These are phyloP conservation scores for Actinia tenebrosa DNA, from an alignment of 64 coral and sea anemone genomes.

Conservation along the genomic window DNA sequence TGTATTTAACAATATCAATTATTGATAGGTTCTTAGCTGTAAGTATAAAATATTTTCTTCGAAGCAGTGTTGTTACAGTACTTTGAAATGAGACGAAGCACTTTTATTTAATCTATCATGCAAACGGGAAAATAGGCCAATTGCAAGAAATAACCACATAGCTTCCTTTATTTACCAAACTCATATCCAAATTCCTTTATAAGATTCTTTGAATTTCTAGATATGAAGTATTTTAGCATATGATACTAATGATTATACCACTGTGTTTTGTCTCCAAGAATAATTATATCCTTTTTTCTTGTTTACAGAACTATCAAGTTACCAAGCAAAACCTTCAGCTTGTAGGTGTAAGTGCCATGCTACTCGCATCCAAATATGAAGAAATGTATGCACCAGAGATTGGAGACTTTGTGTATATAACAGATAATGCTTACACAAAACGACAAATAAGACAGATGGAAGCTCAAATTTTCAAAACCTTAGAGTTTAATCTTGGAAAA, in stretches of 20 bases:
- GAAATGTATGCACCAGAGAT: conserved; percentile 98
- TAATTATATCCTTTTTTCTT: not conserved
- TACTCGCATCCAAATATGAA: conserved; percentile 94
- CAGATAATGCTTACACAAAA: conserved; percentile 85
- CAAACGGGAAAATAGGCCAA: too few relatives aligned
- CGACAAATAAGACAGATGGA: conserved; percentile 73
- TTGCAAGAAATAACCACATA: too few relatives aligned
- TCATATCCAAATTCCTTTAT: too few relatives aligned
- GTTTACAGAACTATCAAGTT: conserved; percentile 45
- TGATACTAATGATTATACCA: too few relatives aligned
- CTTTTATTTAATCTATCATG: too few relatives aligned
- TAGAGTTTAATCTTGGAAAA: conserved; percentile 80
- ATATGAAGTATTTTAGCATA: too few relatives aligned
- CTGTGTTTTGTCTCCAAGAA: too few relatives aligned
- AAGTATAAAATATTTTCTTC: conserved; percentile 24
- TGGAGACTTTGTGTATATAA: conserved; percentile 97
- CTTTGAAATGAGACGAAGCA: too few relatives aligned
- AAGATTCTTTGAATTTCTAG: too few relatives aligned
- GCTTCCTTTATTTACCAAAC: too few relatives aligned
- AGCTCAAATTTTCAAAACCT: conserved; percentile 62
- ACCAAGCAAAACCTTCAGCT: conserved; percentile 70
- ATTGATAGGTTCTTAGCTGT: conserved; percentile 94
- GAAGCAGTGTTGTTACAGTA: too few relatives aligned
- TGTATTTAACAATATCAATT: conserved; percentile 80
- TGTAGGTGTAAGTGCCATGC: conserved; percentile 90